Percentiles rank a stretch among this genome's conserved stretches.
phyloP scores from a whole-genome alignment of 1,140 invertebrate species.

The Holotrichia oblita region DNA sequence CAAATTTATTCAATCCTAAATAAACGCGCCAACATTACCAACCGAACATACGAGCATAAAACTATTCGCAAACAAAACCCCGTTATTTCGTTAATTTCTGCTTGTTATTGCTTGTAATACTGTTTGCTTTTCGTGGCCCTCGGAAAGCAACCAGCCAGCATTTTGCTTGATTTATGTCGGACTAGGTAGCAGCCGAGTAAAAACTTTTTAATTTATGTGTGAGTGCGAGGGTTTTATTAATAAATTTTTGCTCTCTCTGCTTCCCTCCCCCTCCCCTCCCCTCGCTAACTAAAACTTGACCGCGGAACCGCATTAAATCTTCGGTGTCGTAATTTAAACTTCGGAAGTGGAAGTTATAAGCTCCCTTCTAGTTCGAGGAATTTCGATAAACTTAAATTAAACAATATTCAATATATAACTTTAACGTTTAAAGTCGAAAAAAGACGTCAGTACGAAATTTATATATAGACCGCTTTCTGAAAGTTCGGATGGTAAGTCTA shows the following conservation, averaged over 20 bases:
- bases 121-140: background rate
- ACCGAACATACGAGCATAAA: background rate
- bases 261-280: too few species aligned
- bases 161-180: constrained; percentile 12
- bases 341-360: background rate
- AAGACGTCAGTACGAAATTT: too few species aligned
- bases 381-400: constrained; percentile 8
- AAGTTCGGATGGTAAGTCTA: too few species aligned
- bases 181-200: background rate
- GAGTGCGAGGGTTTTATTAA: background rate
- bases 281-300: background rate
- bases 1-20: constrained; percentile 9
- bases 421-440: too few species aligned
- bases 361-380: background rate
- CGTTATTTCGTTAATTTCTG: constrained; percentile 12
- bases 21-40: background rate
- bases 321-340: constrained; percentile 8
- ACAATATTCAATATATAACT: constrained; percentile 6
- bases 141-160: background rate
- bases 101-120: constrained; percentile 4
- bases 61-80: background rate
- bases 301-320: background rate
- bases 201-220: constrained; percentile 18
- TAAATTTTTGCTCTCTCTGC: constrained; percentile 8
- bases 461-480: too few species aligned